A percentile compares a stretch with the other conserved stretches of the same genome.
phyloP scores from a whole-genome alignment of 2,113 vertebrate genomes.

The Prochilodus magdalenae region DNA sequence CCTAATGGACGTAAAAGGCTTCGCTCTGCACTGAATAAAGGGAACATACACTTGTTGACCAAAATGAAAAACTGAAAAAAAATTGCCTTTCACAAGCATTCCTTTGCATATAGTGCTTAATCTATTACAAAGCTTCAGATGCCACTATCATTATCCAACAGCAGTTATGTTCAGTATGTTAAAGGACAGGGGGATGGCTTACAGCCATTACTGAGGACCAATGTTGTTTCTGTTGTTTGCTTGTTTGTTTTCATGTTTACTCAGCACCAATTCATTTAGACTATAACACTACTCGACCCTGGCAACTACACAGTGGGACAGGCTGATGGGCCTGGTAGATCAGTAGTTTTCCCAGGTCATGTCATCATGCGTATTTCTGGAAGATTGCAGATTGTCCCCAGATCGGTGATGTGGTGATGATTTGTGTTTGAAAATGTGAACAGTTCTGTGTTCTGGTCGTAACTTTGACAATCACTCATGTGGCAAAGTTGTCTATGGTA shows the following conservation, averaged over 20 bases:
- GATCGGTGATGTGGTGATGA: slow-evolving; percentile 1
- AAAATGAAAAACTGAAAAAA: slow-evolving; percentile 17
- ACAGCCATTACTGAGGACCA: slow-evolving; percentile 42
- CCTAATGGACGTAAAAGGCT: slow-evolving; percentile 17
- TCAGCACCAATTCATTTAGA: slow-evolving; percentile 9
- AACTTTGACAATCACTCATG: slow-evolving; percentile 58
- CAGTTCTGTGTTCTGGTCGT: slow-evolving; percentile 55
- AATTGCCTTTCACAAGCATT: slow-evolving; percentile 28
- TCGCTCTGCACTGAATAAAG: slow-evolving; percentile 39
- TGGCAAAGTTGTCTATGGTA: slow-evolving; percentile 33
- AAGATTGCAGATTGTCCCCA: slow-evolving; percentile 18
- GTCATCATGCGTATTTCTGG: slow-evolving; percentile 26
- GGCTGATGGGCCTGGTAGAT: slow-evolving; percentile 23
- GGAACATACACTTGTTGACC: slow-evolving; percentile 36
- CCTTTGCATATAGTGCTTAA: slow-evolving; percentile 33
- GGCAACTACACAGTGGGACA: slow-evolving; percentile 5
- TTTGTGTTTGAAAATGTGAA: slow-evolving; percentile 51
- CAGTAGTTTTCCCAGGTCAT: slow-evolving; percentile 8
- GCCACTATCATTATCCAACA: slow-evolving; percentile 18
- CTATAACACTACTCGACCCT: slow-evolving; percentile 12
- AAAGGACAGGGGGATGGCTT: slow-evolving; percentile 37
- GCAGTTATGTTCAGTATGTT: slow-evolving; percentile 21
- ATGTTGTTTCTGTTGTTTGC: slow-evolving; percentile 12
- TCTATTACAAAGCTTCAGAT: slow-evolving; percentile 8
- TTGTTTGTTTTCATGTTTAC: slow-evolving; percentile 23